These are phyloP conservation scores for Apotomis turbidana DNA, from an alignment of 2,888 invertebrate genomes.

Conservation along the genomic window DNA sequence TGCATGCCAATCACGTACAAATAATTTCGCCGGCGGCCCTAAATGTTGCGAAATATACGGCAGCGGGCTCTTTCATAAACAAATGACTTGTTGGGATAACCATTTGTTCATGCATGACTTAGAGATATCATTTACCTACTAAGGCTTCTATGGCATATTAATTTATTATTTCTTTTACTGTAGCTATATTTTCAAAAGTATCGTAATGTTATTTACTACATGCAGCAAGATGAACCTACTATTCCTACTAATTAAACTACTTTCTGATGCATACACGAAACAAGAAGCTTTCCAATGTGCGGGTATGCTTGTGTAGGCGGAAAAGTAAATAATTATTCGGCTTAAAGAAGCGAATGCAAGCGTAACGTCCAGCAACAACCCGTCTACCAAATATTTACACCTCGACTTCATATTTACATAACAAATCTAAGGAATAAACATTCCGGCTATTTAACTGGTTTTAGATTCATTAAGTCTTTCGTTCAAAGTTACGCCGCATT, in stretches of 20 bases:
- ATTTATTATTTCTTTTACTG: no score
- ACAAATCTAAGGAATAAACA: constrained; percentile 66
- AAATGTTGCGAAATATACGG: constrained; percentile 38
- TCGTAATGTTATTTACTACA: constrained; percentile 6
- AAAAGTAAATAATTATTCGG: constrained; percentile 64
- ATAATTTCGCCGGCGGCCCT: constrained; percentile 48
- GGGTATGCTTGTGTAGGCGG: constrained; percentile 53
- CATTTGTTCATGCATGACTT: neutral
- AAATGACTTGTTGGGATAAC: constrained; percentile 22
- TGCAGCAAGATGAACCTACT: constrained; percentile 38
- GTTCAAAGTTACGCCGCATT: constrained; percentile 19
- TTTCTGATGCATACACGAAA: constrained; percentile 47
- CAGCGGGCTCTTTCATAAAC: constrained; percentile 27
- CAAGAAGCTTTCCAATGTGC: constrained; percentile 54
- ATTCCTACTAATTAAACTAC: constrained; percentile 45
- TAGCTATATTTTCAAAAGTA: constrained; percentile 3
- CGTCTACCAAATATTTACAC: constrained; percentile 66
- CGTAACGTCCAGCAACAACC: constrained; percentile 66
- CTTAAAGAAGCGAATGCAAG: constrained; percentile 65
- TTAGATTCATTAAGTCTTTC: constrained; percentile 25
- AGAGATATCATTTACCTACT: neutral
- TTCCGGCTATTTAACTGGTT: constrained; percentile 45
- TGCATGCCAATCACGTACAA: constrained; percentile 62
- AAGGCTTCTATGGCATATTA: neutral
- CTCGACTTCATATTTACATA: constrained; percentile 66